phyloP scores from a whole-genome alignment of 1,140 invertebrate species.

The Cydia strobilella region DNA sequence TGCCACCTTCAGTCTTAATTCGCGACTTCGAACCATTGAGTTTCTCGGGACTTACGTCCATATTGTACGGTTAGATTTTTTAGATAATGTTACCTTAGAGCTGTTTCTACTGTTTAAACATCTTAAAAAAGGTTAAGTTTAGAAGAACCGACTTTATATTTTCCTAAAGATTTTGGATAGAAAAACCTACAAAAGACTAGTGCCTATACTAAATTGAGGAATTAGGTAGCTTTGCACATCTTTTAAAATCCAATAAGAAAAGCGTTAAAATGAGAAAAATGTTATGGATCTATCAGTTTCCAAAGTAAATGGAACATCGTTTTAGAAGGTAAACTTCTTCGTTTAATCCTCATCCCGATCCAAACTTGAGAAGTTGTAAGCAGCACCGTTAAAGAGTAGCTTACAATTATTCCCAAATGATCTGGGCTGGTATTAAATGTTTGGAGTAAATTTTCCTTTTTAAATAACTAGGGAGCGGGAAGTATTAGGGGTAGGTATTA shows the following conservation, averaged over 20 bases:
- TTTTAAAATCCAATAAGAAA: background rate
- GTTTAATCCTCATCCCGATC: background rate
- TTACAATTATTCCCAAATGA: constrained; percentile 23
- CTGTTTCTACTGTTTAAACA: too few species aligned
- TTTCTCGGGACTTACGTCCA: too few species aligned
- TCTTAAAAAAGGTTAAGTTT: too few species aligned
- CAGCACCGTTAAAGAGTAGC: constrained; percentile 13
- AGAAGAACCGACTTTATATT: too few species aligned
- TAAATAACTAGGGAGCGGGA: background rate
- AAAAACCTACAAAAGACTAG: too few species aligned
- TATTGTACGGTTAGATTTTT: too few species aligned
- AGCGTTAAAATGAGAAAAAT: background rate
- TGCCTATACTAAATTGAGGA: too few species aligned
- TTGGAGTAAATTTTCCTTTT: constrained; percentile 27
- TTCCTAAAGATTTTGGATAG: too few species aligned
- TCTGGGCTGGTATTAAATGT: constrained; percentile 9
- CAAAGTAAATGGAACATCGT: background rate
- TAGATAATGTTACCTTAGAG: too few species aligned
- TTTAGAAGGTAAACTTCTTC: background rate
- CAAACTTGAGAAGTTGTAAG: constrained; percentile 6
- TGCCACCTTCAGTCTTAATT: too few species aligned
- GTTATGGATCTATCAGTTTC: background rate
- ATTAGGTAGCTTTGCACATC: too few species aligned
- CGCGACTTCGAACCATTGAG: too few species aligned
- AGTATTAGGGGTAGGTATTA: background rate